Evolutionary conservation across 2,113 vertebrate genomes (phyloP), one percentile per base, ranked within the genome.

Genomic region (Siphamia tubifer): DNA sequence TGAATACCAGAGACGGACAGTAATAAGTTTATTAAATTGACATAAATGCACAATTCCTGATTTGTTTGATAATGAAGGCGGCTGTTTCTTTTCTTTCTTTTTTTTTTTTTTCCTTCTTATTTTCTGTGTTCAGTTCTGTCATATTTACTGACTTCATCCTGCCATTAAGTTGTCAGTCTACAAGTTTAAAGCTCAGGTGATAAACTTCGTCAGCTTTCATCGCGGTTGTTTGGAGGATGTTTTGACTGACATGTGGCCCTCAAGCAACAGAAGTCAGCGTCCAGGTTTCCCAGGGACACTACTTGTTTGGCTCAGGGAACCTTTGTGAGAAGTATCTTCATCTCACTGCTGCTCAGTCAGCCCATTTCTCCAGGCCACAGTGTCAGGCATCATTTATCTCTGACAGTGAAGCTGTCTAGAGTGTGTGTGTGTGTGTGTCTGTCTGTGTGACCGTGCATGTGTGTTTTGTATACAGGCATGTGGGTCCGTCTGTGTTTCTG

Each of bases 241-340:
- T 86, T 86, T 91, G 89, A 92, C 44, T 91, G 90, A 90, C 88
- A 77, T 23, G 27, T 57, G 66, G 85, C 85, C 89, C 87, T 81
- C 40, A 9, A 80, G 89, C 87, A 68, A 69, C 79, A 79, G 75
- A 64, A 83, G 86, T 82, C 77, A 38, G 61, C 61, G 19, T 61
- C 80, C 68, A 45, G 82, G 51, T 82, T 88, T 89, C 84, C 87
- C 65, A 73, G 83, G 81, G 87, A 89, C 86, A 82, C 77, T 72
- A 78, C 74, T 89, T 86, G 85, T 89, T 90, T 90, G 85, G 87
- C 78, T 83, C 75, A 67, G 63, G 80, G 81, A 85, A 75, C 65
- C 85, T 91, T 89, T 88, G 79, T 89, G 81, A 82, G 82, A 69
- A 85, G 81, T 83, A 84, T 90, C 87, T 89, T 90, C 81, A 87